Evolutionary conservation across 2,797 vertebrate species (phyloP), one percentile per base, ranked within the genome.

Genomic region (Rhinella marina): DNA sequence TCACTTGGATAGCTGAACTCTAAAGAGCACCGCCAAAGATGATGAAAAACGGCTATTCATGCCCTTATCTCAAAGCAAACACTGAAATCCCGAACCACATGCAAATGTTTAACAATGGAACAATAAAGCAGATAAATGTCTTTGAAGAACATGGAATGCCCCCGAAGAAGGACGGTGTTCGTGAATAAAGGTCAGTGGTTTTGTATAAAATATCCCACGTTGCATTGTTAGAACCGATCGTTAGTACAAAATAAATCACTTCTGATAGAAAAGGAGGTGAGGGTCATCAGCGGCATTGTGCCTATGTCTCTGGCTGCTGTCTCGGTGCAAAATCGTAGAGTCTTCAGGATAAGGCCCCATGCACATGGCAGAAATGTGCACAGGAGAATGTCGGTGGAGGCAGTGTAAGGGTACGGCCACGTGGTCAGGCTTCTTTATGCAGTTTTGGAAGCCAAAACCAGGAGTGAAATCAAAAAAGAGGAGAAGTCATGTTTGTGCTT

Each of bases 1-100:
- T 81, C 57, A 41, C 29, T 64, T n/a, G 19, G 27, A 10, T 41
- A 61, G 29, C 56, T 80, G 16, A 70, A 14, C 66, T 72, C 64
- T 59, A 56, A 57, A 72, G 17, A 56, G 17, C 52, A 83, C 48
- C 25, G 50, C 50, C 84, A 78, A 68, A 68, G 61, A 78, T 23
- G 84, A 54, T 79, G 25, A 86, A 80, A 73, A 86, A 81, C 50
- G 23, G 19, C 61, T 80, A 70, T 86, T 86, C 76, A 80, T 80
- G 17, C 61, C 27, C 85, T 86, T 86, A 86, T 86, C 85, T 57
- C 54, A 81, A 86, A 70, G 76, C 57, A 86, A 86, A 79, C 84
- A 66, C 3, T 21, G 52, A 70, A 72, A 50, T 87, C 78, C 64
- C 66, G 75, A 62, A 73, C 23, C 79, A 62, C 86, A 73, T 80